Percentiles rank a stretch among this genome's conserved stretches.
These are phyloP conservation scores for Stenurella melanura DNA, from an alignment of 2,888 invertebrate genomes.

Conservation along the genomic window DNA sequence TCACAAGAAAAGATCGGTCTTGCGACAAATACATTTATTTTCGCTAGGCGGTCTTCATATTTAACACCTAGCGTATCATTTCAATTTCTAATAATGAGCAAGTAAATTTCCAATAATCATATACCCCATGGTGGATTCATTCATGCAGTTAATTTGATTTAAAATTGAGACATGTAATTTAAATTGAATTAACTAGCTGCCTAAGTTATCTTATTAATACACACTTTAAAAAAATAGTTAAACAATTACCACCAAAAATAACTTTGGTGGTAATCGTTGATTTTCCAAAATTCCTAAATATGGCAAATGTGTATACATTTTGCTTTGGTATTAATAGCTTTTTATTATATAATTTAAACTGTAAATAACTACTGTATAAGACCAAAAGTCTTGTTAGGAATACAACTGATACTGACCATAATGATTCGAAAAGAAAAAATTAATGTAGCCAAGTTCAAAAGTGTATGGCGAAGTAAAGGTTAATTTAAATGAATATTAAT, in stretches of 20 bases:
- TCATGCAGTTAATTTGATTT: neutral
- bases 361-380: neutral
- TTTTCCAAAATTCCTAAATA: neutral
- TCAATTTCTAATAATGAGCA: too few relatives aligned
- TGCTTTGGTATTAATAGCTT: neutral
- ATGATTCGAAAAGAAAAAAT: neutral
- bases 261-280: too few relatives aligned
- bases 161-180: neutral
- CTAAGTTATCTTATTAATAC: neutral
- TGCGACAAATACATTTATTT: neutral
- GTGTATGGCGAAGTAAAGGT: neutral
- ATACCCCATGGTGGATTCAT: neutral
- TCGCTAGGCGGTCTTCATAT: neutral
- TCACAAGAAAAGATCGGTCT: neutral
- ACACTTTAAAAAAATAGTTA: too few relatives aligned
- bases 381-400: neutral
- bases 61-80: too few relatives aligned
- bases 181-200: neutral
- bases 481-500: slow-evolving; percentile 1
- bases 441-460: neutral
- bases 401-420: neutral
- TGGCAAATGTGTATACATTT: neutral
- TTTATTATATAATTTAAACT: neutral
- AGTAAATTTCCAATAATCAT: neutral
- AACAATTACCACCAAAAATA: too few relatives aligned